Conservation (phyloP, 2,888 invertebrate genomes). For the Lamproptera curius region DNA sequence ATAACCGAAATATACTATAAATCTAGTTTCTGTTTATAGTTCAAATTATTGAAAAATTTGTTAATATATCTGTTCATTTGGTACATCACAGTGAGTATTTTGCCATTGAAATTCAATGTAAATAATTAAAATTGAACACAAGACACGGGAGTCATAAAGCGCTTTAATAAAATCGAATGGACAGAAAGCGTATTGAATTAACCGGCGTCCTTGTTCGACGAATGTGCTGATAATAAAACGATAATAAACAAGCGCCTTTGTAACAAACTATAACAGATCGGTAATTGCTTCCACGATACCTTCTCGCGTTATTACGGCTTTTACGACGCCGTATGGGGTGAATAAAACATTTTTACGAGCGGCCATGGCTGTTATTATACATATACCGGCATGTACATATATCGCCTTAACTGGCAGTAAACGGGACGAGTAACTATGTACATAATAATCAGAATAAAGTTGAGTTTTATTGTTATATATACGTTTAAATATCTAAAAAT, state of each 20-base stretch:
- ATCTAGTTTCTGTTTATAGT: too few relatives aligned
- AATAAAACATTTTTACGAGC: slow-evolving; percentile 79
- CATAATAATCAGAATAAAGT: neutral
- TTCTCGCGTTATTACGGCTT: slow-evolving; percentile 77
- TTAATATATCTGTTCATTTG: too few relatives aligned
- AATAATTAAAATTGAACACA: too few relatives aligned
- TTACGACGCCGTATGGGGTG: slow-evolving; percentile 78
- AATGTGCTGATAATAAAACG: slow-evolving; percentile 77
- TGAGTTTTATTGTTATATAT: too few relatives aligned
- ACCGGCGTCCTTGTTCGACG: slow-evolving; percentile 68
- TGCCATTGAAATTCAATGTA: too few relatives aligned
- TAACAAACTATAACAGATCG: slow-evolving; percentile 79
- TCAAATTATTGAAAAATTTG: too few relatives aligned
- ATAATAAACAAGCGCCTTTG: slow-evolving; percentile 77
- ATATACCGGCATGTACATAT: slow-evolving; percentile 39
- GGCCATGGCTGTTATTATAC: slow-evolving; percentile 73
- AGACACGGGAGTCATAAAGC: too few relatives aligned
- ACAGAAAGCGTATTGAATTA: slow-evolving; percentile 63
- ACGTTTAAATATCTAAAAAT: too few relatives aligned
- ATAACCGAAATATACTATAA: too few relatives aligned
- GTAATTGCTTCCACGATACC: slow-evolving; percentile 78
- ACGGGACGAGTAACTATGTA: slow-evolving; percentile 21
- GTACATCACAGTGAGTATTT: too few relatives aligned
- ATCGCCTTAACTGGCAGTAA: slow-evolving; percentile 42
- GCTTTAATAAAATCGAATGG: slow-evolving; percentile 25